Evolutionary conservation across 2,888 invertebrate species (phyloP).

Genomic region (Acanthosepion lycidas): DNA sequence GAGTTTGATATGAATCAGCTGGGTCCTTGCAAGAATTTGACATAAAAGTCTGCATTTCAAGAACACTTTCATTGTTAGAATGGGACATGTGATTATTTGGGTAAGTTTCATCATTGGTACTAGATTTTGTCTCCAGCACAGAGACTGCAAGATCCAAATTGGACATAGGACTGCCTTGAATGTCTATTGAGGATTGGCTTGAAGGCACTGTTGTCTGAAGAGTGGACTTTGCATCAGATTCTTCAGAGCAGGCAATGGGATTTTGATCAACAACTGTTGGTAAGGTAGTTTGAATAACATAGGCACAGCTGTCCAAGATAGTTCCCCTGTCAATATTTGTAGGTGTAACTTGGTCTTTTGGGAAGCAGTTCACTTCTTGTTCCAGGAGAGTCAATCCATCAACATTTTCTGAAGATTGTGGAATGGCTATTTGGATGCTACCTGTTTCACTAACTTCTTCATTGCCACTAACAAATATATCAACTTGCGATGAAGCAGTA

Average conservation of each 20-base stretch:
- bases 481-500: not conserved
- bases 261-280: not conserved
- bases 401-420: conserved; percentile 11
- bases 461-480: not conserved
- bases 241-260: not conserved
- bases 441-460: not conserved
- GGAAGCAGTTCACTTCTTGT: not conserved
- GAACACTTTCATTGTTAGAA: not conserved
- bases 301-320: not conserved
- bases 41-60: not conserved
- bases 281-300: not conserved
- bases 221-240: not conserved
- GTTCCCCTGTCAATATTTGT: not conserved
- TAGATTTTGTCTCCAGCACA: not conserved
- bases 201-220: conserved; percentile 33
- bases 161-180: not conserved
- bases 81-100: not conserved
- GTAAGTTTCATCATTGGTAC: not conserved
- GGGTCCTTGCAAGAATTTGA: not conserved
- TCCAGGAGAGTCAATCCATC: not conserved
- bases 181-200: not conserved
- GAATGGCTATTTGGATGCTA: not conserved
- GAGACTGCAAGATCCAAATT: conserved; percentile 11
- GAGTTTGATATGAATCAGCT: not conserved
- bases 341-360: not conserved